Base-by-base conservation (phyloP, 2,113 vertebrate genomes). In the Triplophysa dalaica region DNA sequence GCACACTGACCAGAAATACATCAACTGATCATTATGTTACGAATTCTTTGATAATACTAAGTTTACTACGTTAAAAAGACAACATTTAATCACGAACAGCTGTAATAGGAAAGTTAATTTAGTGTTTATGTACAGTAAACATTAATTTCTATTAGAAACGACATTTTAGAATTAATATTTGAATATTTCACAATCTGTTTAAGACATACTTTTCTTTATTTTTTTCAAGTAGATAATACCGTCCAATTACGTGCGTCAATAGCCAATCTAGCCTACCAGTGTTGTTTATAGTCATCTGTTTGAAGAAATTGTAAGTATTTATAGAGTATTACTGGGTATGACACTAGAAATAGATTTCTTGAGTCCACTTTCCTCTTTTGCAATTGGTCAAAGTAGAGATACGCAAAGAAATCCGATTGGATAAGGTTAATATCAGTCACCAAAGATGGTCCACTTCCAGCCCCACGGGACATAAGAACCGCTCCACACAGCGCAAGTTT, bases 1-100 rank as follows among this genome's bases (percentile, higher is more conserved):
- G 61, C 74, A 64, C 61, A 33, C 41, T 33, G 61, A 54, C 48
- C 24, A 76, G 60, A 76, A 76, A 76, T 76, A 16, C 74, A 38
- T 38, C 74, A 65, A 61, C 61, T 38, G 17, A 4, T 11, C 11
- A 65, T 8, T 38, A 75, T 26, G 2, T 21, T 17, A 16, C 26
- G 41, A 14, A 61, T 75, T 29, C 29, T 3, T 29, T 29, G 29
- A 43, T 9, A 43, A 0, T 9, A 43, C 41, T 24, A 24, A 43
- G 2, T 43, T 16, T 24, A 33, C 29, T 29, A 29, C 0, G 29
- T 29, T 29, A 29, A 29, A 29, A 29, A 29, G 29, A 29, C 29
- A 7, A 38, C 0, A 38, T 38, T 38, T 38, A 7, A 38, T 8
- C 33, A 38, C 33, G 33, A 38, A 38, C 33, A 38, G 33, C 33